Evolutionary conservation across 64 coral and sea anemone species (phyloP), one percentile per base, ranked within the genome.

Genomic region (Stichodactyla helianthus): DNA sequence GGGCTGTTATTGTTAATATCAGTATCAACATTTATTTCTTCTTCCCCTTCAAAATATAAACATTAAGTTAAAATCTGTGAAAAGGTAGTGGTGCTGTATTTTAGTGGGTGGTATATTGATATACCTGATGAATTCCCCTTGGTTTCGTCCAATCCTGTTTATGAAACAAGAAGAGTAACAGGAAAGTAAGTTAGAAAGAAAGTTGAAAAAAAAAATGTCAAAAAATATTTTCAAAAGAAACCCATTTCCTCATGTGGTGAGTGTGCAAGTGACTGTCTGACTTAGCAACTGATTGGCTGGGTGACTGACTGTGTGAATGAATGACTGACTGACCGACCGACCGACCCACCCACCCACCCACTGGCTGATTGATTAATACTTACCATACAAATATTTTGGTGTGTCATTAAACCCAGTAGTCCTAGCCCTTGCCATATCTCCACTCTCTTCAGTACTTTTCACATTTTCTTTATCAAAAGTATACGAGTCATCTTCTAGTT

Each of bases 321-420:
- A 5, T 12, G 58, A 14, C 13, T 60, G 58, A 14, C 13, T 7
- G 7, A n/a, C 9, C 22, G 62, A 5, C 5, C n/a, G 35, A 44
- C 35, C 1, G 1, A 44, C 35, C 1, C 0, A 44, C 35, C 10
- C 0, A 65, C 62, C 3, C 12, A 79, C 6, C 2, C 0, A 76
- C 20, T 22, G 5, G 6, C 22, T 63, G 17, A 63, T 17, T 81
- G 5, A 18, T n/a, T 17, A 52, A 81, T 52, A 81, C 87, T 44
- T 62, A 82, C 87, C 87, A 62, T 88, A 88, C n/a, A 88, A 88
- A 81, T 88, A 77, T 26, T 88, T 77, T 5, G 87, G 87, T 4
- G 87, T 88, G 31, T 88, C 87, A 61, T 82, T 88, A 52, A 88
- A 79, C 27, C 77, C 55, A 54, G 70, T 19, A 27, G 70, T 77